Percentiles rank a stretch among this genome's conserved stretches.
These are phyloP conservation scores for Barnardius zonarius DNA, from an alignment of 2,113 vertebrate genomes.

Conservation along the genomic window DNA sequence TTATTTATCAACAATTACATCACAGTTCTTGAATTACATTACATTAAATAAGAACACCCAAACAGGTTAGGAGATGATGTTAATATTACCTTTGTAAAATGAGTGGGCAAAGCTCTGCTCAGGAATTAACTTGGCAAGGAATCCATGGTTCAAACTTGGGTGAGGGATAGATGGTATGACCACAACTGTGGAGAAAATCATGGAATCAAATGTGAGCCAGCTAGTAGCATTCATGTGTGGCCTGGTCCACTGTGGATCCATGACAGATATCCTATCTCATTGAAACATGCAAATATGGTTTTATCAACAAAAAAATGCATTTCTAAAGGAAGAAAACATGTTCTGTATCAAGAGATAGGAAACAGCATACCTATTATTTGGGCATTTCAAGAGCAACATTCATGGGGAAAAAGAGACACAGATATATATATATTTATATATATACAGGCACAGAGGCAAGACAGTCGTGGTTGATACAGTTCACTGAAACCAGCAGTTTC, in stretches of 20 bases:
- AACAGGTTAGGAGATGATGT: slow-evolving; percentile 70
- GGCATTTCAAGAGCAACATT: slow-evolving; percentile 56
- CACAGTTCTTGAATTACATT: slow-evolving; percentile 58
- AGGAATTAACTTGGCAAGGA: slow-evolving; percentile 84
- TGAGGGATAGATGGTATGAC: slow-evolving; percentile 83
- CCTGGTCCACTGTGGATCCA: slow-evolving; percentile 64
- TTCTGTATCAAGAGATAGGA: slow-evolving; percentile 59
- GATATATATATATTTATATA: not conserved
- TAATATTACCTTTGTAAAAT: slow-evolving; percentile 83
- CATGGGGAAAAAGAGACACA: slow-evolving; percentile 40
- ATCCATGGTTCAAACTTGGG: slow-evolving; percentile 84
- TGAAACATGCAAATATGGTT: slow-evolving; percentile 67
- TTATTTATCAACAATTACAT: slow-evolving; percentile 62
- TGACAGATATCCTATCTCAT: slow-evolving; percentile 56
- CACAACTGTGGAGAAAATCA: slow-evolving; percentile 83
- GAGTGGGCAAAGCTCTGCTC: slow-evolving; percentile 82
- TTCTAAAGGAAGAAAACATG: slow-evolving; percentile 5
- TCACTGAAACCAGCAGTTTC: slow-evolving; percentile 18
- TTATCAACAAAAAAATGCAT: slow-evolving; percentile 16
- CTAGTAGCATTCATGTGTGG: slow-evolving; percentile 64
- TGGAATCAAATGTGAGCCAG: slow-evolving; percentile 74
- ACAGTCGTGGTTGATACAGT: slow-evolving; percentile 10
- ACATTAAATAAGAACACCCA: slow-evolving; percentile 67
- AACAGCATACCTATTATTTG: slow-evolving; percentile 50
- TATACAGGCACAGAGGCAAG: not conserved